Evolutionary conservation across 2,888 invertebrate genomes (phyloP).

Genomic region (Idaea aversata): DNA sequence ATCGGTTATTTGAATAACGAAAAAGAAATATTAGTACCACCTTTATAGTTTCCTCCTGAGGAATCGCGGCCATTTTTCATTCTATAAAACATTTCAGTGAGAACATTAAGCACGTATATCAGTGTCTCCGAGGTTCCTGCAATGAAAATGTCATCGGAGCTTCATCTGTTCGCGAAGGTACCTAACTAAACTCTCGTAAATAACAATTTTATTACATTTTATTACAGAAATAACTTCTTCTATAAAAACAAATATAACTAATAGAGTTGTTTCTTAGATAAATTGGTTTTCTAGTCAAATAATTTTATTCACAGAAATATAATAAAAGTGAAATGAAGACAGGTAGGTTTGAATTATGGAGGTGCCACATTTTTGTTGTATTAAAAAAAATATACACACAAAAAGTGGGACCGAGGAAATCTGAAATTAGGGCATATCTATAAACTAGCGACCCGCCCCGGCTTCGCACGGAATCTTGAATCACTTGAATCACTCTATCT

Average conservation of each 20-base stretch:
- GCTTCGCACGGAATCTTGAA: too few species aligned
- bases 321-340: neutral
- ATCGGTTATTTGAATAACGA: too few species aligned
- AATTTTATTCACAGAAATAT: neutral
- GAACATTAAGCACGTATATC: conserved; percentile 58
- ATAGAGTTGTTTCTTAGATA: conserved; percentile 17
- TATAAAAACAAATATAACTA: conserved; percentile 23
- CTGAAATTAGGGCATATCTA: too few species aligned
- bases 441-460: too few species aligned
- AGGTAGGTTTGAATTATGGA: neutral
- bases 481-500: too few species aligned
- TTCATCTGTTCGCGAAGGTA: conserved; percentile 35
- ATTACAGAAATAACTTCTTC: conserved; percentile 26
- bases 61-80: neutral
- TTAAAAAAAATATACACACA: neutral
- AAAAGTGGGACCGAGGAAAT: neutral
- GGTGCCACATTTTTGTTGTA: neutral
- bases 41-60: neutral
- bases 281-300: neutral
- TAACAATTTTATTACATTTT: conserved; percentile 46
- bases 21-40: neutral
- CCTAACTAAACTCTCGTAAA: conserved; percentile 51
- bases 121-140: conserved; percentile 54
- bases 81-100: conserved; percentile 56
- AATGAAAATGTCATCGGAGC: conserved; percentile 58